Evolutionary conservation across 2,113 vertebrate species (phyloP).

Genomic region (Scartelaos histophorus): DNA sequence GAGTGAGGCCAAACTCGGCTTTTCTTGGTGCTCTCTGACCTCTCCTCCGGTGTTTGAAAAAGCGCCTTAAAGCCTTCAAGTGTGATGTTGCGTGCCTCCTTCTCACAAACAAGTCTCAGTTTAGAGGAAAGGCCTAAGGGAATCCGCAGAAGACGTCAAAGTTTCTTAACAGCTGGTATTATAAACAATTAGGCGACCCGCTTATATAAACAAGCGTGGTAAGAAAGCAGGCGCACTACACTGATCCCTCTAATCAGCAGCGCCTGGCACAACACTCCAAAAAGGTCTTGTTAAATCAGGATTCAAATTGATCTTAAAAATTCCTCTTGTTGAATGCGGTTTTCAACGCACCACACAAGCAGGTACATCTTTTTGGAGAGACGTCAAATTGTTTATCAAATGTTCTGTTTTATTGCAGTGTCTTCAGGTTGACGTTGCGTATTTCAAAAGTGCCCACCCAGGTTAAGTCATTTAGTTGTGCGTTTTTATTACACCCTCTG

Average conservation of each 20-base stretch:
- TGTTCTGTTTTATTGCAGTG: conserved; percentile 6
- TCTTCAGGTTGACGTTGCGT: background rate
- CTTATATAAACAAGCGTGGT: conserved; percentile 54
- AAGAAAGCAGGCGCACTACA: conserved; percentile 37
- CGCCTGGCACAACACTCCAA: conserved; percentile 25
- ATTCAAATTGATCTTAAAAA: conserved; percentile 34
- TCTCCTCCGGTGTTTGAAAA: conserved; percentile 40
- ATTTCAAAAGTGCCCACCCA: conserved; percentile 9
- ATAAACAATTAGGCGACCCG: conserved; percentile 57
- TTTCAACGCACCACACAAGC: conserved; percentile 20
- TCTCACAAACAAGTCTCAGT: conserved; percentile 59
- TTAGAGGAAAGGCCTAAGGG: conserved; percentile 51
- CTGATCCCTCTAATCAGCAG: conserved; percentile 35
- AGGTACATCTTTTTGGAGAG: background rate
- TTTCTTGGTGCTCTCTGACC: background rate
- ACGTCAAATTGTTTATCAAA: background rate
- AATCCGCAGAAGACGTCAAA: conserved; percentile 47
- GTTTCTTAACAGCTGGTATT: conserved; percentile 39
- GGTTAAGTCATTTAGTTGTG: background rate
- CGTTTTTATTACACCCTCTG: background rate
- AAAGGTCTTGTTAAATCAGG: conserved; percentile 40
- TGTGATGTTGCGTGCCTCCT: conserved; percentile 49
- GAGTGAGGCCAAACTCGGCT: too few relatives aligned
- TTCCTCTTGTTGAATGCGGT: conserved; percentile 12
- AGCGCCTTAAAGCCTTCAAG: conserved; percentile 52